A percentile compares a stretch with the other conserved stretches of the same genome.
phyloP scores from a whole-genome alignment of 2,888 invertebrate genomes.

The Odontomyia ornata region DNA sequence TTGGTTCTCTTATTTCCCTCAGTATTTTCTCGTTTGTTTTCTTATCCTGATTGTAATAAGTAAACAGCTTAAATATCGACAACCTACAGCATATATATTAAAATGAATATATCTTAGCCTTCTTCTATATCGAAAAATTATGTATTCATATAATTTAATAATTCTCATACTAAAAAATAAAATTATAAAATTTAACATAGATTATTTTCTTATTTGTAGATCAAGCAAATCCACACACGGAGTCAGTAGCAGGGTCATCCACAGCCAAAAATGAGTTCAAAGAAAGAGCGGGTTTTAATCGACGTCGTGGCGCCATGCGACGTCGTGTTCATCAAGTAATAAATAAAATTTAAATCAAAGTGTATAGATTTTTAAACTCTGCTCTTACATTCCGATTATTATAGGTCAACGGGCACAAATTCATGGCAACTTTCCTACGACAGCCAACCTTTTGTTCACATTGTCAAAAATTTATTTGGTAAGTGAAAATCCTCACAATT shows the following conservation, averaged over 20 bases:
- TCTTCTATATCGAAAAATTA: no score
- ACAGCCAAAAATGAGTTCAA: slow-evolving; percentile 86
- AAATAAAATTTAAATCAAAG: neutral
- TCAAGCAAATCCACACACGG: slow-evolving; percentile 65
- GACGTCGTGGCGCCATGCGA: slow-evolving; percentile 97
- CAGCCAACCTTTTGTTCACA: slow-evolving; percentile 99
- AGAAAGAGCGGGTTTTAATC: slow-evolving; percentile 93
- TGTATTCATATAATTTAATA: no score
- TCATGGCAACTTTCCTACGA: slow-evolving; percentile 98
- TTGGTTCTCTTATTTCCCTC: no score
- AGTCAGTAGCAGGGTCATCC: slow-evolving; percentile 62
- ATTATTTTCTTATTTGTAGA: slow-evolving; percentile 55
- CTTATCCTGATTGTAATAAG: no score
- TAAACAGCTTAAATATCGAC: no score
- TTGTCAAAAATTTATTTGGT: slow-evolving; percentile 99
- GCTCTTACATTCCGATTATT: no score
- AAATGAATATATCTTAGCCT: no score
- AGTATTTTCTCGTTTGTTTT: no score
- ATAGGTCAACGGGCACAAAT: slow-evolving; percentile 94
- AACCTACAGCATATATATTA: no score
- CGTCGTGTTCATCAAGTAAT: slow-evolving; percentile 93
- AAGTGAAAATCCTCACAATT: slow-evolving; percentile 60
- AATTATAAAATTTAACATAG: neutral
- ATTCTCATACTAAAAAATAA: neutral
- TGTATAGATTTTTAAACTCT: no score